Conservation (phyloP, 2,797 vertebrate genomes). For the Lithobates sylvaticus region DNA sequence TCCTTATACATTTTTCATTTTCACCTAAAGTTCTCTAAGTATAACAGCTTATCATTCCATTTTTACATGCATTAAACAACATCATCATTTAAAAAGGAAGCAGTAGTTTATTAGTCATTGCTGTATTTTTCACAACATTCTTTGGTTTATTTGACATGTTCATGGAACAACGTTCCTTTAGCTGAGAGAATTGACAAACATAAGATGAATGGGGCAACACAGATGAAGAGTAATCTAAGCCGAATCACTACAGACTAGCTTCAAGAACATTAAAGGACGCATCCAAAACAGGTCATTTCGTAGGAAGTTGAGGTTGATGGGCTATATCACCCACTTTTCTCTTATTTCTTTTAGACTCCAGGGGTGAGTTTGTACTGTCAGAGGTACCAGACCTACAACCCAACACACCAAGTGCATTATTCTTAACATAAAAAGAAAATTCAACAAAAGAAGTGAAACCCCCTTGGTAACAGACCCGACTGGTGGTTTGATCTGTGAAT, state of each 20-base stretch:
- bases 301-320: neutral
- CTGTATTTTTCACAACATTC: constrained; percentile 23
- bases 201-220: neutral
- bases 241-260: constrained; percentile 8
- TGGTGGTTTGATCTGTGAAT: no score
- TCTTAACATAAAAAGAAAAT: no score
- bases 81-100: constrained; percentile 10
- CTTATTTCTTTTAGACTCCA: no score
- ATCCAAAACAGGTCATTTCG: no score
- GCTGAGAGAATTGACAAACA: neutral
- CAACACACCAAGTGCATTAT: no score
- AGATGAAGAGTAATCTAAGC: neutral
- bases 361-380: neutral
- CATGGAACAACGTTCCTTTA: neutral
- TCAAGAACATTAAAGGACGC: neutral
- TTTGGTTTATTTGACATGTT: constrained; percentile 46
- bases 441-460: no score
- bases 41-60: constrained; percentile 51
- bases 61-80: constrained; percentile 50
- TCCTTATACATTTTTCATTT: neutral
- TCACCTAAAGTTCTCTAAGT: constrained; percentile 33
- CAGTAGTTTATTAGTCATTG: constrained; percentile 11
- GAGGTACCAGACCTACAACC: neutral
- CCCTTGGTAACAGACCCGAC: no score
- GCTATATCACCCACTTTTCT: neutral